These are phyloP conservation scores for Mormyrops boulengeri DNA, from an alignment of 2,797 vertebrate species.

Conservation along the genomic window DNA sequence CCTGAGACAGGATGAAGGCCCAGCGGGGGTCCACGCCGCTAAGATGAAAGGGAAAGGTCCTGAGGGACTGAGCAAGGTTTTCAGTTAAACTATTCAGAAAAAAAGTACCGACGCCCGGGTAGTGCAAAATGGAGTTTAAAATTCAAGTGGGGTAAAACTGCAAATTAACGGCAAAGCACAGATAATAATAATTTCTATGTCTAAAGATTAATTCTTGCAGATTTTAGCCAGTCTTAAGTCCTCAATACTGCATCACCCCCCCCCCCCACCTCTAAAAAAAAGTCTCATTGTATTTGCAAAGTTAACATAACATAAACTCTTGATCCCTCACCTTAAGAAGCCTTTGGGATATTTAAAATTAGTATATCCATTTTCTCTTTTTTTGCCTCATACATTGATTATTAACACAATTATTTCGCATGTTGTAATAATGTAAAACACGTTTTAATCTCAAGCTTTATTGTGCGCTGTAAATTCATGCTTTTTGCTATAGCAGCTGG, in stretches of 20 bases:
- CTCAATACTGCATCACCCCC: neutral
- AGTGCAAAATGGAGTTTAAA: neutral
- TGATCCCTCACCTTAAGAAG: neutral
- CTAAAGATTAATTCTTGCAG: neutral
- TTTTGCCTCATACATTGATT: neutral
- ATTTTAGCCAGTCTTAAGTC: neutral
- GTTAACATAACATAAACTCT: neutral
- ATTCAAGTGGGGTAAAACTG: neutral
- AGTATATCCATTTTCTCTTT: neutral
- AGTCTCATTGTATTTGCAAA: neutral
- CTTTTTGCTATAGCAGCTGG: neutral
- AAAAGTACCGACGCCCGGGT: neutral
- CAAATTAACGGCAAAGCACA: neutral
- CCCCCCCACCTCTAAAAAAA: neutral
- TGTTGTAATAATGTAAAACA: neutral
- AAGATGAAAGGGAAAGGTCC: neutral
- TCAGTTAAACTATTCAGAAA: neutral
- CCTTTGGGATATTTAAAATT: neutral
- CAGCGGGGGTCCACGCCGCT: neutral
- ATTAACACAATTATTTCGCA: neutral
- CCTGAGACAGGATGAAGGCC: constrained; percentile 8
- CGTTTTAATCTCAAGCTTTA: neutral
- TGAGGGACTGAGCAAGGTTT: neutral
- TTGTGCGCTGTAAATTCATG: neutral
- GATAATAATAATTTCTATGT: neutral